Evolutionary conservation across 2,888 invertebrate species (phyloP).

Genomic region (Parnassius orleans): DNA sequence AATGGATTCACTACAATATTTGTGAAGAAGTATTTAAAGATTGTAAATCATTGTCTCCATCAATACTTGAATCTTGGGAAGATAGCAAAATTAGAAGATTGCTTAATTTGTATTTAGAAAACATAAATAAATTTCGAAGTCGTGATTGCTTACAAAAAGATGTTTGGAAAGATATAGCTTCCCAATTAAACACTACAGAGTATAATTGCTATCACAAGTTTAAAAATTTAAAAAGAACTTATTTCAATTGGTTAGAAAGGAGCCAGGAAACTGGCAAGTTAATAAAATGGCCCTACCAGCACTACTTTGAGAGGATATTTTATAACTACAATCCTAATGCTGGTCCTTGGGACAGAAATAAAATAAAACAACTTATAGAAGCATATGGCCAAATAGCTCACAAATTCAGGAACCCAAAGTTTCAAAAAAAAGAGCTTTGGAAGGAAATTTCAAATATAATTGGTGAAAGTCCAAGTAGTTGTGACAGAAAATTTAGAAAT

Average conservation of each 20-base stretch:
- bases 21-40: slow-evolving; percentile 71
- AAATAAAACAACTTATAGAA: slow-evolving; percentile 57
- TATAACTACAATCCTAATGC: slow-evolving; percentile 56
- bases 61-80: slow-evolving; percentile 64
- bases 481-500: slow-evolving; percentile 72
- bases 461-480: slow-evolving; percentile 53
- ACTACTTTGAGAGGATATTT: slow-evolving; percentile 69
- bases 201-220: slow-evolving; percentile 73
- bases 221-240: slow-evolving; percentile 68
- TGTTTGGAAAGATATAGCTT: slow-evolving; percentile 69
- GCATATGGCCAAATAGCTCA: slow-evolving; percentile 60
- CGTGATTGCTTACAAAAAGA: slow-evolving; percentile 61
- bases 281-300: slow-evolving; percentile 66
- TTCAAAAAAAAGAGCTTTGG: slow-evolving; percentile 70
- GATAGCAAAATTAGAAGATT: slow-evolving; percentile 59
- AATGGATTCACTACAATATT: slow-evolving; percentile 65
- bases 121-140: slow-evolving; percentile 55
- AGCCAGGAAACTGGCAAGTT: slow-evolving; percentile 55
- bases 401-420: slow-evolving; percentile 63
- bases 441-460: slow-evolving; percentile 57
- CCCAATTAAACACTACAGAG: slow-evolving; percentile 57
- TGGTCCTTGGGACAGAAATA: slow-evolving; percentile 60
- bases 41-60: slow-evolving; percentile 53
- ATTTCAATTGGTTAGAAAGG: slow-evolving; percentile 61
- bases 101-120: slow-evolving; percentile 64